Evolutionary conservation across 2,888 invertebrate species (phyloP), one percentile per base, ranked within the genome.

Genomic region (Omphaloscelis lunosa): DNA sequence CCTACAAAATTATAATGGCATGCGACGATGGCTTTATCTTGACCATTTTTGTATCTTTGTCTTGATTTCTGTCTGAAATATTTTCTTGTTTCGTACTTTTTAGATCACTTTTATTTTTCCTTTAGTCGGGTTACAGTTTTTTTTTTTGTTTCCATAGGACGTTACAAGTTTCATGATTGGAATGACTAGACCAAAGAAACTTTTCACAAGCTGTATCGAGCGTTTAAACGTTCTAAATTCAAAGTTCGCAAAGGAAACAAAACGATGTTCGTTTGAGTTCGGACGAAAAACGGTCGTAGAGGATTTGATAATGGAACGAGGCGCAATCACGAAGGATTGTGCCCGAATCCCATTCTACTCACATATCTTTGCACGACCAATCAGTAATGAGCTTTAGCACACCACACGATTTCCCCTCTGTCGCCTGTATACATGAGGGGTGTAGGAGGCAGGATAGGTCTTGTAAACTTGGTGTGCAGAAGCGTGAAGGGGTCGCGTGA

Each of bases 401-500:
- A 80, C 63, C 61, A 75, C 67, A 58, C 77, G 53, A 67, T 68
- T 74, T 68, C 89, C 89, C 89, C 81, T 87, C 73, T 85, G 73
- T 82, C 69, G 83, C 70, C 89, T 73, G 59, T 41, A 75, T 88
- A 77, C 58, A 17, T 39, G 63, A 67, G 41, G 51, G 59, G 45
- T 27, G 82, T 67, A 83, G 82, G 86, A 80, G 88, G 85, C 62
- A 73, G 77, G 89, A 90, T 45, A 88, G 93, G 70, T 91, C 89
- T 86, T 67, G 66, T 56, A 76, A 66, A 68, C 72, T 76, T 92
- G 92, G 93, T 84, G 88, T 84, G 83, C 82, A 77, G 79, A 89
- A 87, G 90, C 92, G 91, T 91, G 91, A 93, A 93, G 93, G 94
- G 94, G 92, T 93, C 90, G 92, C 92, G 93, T 92, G 93, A 94